phyloP scores from a whole-genome alignment of 2,888 invertebrate genomes.

The Torymus aiolomorphi region DNA sequence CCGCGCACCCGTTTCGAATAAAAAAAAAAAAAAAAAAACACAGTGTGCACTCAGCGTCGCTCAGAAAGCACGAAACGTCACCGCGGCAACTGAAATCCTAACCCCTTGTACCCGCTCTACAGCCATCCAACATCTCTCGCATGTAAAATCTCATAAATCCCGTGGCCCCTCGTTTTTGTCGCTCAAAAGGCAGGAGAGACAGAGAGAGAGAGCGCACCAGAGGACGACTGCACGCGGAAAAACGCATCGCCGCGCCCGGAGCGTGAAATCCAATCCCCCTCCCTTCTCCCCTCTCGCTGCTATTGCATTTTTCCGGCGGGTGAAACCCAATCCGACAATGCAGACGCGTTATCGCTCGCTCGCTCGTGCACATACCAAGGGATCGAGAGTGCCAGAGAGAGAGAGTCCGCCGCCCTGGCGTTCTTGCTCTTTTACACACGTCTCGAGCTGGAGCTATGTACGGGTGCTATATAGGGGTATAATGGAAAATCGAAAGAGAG shows the following conservation, averaged over 20 bases:
- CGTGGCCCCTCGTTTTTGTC: not conserved
- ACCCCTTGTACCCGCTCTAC: not conserved
- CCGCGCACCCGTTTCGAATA: no score
- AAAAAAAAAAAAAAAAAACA: no score
- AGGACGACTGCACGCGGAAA: no score
- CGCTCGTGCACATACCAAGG: no score
- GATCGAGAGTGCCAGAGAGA: not conserved
- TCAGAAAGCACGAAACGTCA: no score
- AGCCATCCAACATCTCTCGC: conserved; percentile 9
- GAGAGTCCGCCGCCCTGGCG: no score
- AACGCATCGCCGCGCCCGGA: not conserved
- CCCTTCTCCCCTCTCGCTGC: not conserved
- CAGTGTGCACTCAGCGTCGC: no score
- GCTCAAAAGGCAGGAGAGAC: conserved; percentile 10
- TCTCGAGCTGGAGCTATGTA: no score
- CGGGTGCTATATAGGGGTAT: no score
- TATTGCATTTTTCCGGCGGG: conserved; percentile 52
- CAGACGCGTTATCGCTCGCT: conserved; percentile 14
- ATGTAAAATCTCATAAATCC: conserved; percentile 48
- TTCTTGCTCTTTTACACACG: no score
- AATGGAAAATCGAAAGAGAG: no score
- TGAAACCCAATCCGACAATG: conserved; percentile 46
- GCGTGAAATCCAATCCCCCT: conserved; percentile 47
- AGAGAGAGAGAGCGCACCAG: no score
- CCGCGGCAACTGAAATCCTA: not conserved